Evolutionary conservation across 2,797 vertebrate genomes (phyloP), one percentile per base, ranked within the genome.

Genomic region (Cyprinodon diabolis): DNA sequence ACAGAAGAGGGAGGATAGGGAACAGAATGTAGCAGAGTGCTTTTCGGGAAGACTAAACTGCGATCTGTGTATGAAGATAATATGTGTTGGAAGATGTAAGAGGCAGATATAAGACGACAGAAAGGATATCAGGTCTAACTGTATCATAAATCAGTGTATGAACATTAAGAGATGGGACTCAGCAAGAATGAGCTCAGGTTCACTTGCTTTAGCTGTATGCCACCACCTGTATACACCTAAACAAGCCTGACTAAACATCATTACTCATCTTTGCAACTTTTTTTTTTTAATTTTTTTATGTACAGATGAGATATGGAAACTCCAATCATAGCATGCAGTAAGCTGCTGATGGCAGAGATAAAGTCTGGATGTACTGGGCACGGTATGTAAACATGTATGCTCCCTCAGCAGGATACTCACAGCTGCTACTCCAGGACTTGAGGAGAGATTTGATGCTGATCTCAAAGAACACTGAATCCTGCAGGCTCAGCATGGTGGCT

Each of bases 361-460:
- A 89, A 83, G 86, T 79, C 69, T 57, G 75, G 71, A 71, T 66
- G 75, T 79, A 57, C 35, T 52, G 52, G 80, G 80, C 66, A 73
- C 66, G 84, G 88, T 90, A 93, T 91, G 88, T 92, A 92, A 93
- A 92, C 85, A 87, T 78, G 79, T 77, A 75, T 74, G 84, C 55
- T 54, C 58, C 78, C 75, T 79, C 74, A 65, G 65, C 66, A 63
- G 72, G 84, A 80, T 96, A 98, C 98, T 98, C 87, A 99, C 98
- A 92, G 95, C 96, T 95, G 93, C 96, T 92, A 91, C 96, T 98
- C 98, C 98, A 98, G 69, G 97, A 97, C 93, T 97, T 99, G 82
- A 99, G 95, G 90, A 99, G 95, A 81, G 98, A 99, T 95, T 99
- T 99, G 91, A 99, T 98, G 95, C 94, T 99, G 90, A 99, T 98